phyloP scores from a whole-genome alignment of 2,113 vertebrate species.

The Pogonocichla stellata region DNA sequence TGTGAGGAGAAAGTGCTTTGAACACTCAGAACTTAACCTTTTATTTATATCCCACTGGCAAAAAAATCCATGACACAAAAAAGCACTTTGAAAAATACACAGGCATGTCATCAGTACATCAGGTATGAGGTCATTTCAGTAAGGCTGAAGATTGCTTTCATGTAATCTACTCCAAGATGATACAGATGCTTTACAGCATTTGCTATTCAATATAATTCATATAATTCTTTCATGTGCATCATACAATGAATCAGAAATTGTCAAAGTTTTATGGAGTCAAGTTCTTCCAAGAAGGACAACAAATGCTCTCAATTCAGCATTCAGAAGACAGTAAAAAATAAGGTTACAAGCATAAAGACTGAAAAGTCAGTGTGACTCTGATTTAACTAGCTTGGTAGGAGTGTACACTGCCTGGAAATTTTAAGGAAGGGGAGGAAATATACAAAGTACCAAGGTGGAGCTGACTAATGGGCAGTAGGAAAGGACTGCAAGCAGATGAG shows the following conservation, averaged over 20 bases:
- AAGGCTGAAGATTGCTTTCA: neutral
- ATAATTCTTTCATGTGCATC: neutral
- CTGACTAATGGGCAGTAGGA: neutral
- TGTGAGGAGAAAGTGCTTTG: neutral
- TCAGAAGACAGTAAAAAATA: neutral
- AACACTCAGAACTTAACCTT: neutral
- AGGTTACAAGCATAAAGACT: neutral
- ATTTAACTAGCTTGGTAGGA: neutral
- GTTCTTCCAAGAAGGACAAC: neutral
- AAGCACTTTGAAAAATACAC: neutral
- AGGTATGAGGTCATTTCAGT: neutral
- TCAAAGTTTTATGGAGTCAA: neutral
- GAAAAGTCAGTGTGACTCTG: neutral
- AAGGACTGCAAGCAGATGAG: neutral
- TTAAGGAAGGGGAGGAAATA: neutral
- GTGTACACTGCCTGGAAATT: neutral
- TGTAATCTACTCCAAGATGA: neutral
- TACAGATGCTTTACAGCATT: neutral
- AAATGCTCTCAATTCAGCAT: neutral
- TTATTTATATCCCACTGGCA: neutral
- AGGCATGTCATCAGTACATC: neutral
- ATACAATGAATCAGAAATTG: neutral
- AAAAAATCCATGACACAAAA: neutral
- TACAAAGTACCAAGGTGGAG: neutral
- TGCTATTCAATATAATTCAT: neutral